Percentiles rank a stretch among this genome's conserved stretches.
These are phyloP conservation scores for Dendrocopos noguchii DNA, from an alignment of 2,113 vertebrate species.

Conservation along the genomic window DNA sequence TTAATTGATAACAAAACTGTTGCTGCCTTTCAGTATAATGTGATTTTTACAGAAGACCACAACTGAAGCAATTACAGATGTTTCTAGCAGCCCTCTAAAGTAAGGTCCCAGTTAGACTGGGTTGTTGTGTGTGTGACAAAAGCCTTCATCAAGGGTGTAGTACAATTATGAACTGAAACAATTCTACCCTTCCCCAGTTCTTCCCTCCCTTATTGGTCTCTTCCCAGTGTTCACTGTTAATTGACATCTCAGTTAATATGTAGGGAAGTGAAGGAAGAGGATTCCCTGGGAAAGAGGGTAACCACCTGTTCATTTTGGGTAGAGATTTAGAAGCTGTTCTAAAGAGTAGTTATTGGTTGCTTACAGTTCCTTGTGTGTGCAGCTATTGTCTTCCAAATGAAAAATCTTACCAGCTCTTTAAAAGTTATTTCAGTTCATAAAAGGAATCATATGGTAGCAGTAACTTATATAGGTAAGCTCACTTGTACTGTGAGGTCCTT, in stretches of 20 bases:
- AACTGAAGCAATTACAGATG: not conserved
- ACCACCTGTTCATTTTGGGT: not conserved
- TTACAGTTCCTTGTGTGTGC: not conserved
- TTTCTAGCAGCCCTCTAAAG: not conserved
- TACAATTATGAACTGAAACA: not conserved
- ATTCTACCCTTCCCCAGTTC: not conserved
- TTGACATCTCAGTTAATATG: not conserved
- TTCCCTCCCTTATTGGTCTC: not conserved
- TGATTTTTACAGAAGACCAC: not conserved
- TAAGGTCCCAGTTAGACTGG: not conserved
- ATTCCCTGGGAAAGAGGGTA: not conserved
- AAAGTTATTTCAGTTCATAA: not conserved
- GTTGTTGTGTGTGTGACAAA: not conserved
- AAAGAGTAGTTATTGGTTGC: not conserved
- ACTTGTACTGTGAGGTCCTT: not conserved
- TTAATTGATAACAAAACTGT: not conserved
- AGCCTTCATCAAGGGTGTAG: not conserved
- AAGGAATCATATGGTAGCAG: not conserved
- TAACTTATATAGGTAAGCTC: not conserved
- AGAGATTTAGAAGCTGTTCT: not conserved
- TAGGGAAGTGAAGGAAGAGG: not conserved
- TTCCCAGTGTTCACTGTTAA: not conserved
- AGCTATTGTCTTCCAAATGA: not conserved
- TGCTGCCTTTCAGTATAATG: not conserved
- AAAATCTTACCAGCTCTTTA: not conserved